phyloP scores from a whole-genome alignment of 2,113 vertebrate species.

The Equus przewalskii region DNA sequence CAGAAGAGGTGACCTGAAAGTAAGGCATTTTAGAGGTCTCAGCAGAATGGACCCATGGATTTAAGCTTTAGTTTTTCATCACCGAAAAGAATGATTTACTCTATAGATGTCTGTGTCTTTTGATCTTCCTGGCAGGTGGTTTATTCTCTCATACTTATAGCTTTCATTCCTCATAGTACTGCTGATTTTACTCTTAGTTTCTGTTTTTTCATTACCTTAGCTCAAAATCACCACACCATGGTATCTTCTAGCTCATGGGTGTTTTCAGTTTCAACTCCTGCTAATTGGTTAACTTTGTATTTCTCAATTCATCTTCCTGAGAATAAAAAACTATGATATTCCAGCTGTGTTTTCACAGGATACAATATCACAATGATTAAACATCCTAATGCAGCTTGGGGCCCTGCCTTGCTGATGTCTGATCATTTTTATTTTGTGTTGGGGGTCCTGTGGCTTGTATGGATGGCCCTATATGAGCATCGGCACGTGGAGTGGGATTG shows the following conservation, averaged over 20 bases:
- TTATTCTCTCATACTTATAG: not conserved
- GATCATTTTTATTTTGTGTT: not conserved
- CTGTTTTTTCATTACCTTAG: not conserved
- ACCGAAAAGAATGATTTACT: not conserved
- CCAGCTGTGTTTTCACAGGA: not conserved
- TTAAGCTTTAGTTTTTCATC: not conserved
- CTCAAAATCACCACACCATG: not conserved
- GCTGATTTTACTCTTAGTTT: not conserved
- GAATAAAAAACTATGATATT: not conserved
- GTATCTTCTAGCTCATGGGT: not conserved
- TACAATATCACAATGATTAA: not conserved
- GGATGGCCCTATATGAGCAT: not conserved
- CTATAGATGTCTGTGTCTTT: fast-evolving
- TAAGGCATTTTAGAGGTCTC: not conserved
- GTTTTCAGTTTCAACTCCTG: not conserved
- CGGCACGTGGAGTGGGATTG: not conserved
- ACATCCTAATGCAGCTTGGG: not conserved
- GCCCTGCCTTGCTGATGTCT: not conserved
- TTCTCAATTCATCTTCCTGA: not conserved
- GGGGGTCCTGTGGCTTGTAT: not conserved
- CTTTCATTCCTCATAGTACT: not conserved
- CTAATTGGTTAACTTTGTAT: not conserved
- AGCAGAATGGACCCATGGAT: not conserved
- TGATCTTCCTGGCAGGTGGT: not conserved
- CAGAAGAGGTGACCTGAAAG: fast-evolving